Evolutionary conservation across 2,113 vertebrate genomes (phyloP), one percentile per base, ranked within the genome.

Genomic region (Zootoca vivipara): DNA sequence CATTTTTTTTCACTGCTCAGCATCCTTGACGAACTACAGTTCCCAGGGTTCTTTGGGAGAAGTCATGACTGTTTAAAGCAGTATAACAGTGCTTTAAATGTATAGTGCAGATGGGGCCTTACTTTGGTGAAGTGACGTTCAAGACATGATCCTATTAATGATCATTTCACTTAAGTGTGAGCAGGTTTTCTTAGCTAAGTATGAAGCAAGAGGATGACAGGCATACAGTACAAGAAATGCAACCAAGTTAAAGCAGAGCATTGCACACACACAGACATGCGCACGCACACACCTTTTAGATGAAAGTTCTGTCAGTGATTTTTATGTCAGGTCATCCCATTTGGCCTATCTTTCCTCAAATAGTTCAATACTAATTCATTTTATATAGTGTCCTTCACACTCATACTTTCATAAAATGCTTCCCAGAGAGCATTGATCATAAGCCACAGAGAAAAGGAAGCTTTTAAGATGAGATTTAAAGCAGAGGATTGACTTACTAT

Each of bases 331-430:
- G 80, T 88, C 58, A 88, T 83, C 72, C 73, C 80, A 82, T 83
- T 83, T 88, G 58, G 30, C 80, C 81, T 69, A 77, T 56, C 72
- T 75, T 88, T 83, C 72, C 58, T 78, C 80, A 52, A 88, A 75
- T 82, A 46, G 38, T 75, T 87, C 86, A 67, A 69, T 88, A 83
- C 87, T 65, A 78, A 88, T 83, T 83, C 81, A 88, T 83, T 88
- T 88, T 88, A 82, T 88, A 83, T 88, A 77, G 79, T 64, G 35
- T 82, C 72, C 79, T 88, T 88, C 80, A 88, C 80, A 83, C 72
- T 77, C 62, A 52, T 82, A 83, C 80, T 78, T 86, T 88, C 74
- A 26, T 89, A 89, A 42, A 69, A 42, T 87, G 38, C 15, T 84
- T 89, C 78, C 85, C 35, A 86, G 20, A 85, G 83, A 84, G 73